Evolutionary conservation across 2,888 invertebrate genomes (phyloP), one percentile per base, ranked within the genome.

Genomic region (Carcina quercana): DNA sequence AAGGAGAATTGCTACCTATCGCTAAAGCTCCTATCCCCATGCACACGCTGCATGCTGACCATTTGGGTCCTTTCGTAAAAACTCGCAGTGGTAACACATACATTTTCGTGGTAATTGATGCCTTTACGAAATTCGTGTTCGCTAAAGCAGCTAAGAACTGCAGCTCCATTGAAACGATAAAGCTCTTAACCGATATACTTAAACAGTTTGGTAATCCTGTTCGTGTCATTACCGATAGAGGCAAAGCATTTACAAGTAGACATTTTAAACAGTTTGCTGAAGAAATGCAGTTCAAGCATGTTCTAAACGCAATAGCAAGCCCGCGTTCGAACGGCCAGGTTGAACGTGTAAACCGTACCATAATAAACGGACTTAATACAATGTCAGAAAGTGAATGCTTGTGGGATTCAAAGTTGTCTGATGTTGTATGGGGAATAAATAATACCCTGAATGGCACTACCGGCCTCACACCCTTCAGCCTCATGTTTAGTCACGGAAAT

Each of bases 1-100:
- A 46, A 19, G 57, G 50, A 1, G 28, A 43, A n/a, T 17, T 57
- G 13, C 38, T 50, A 14, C 47, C 50, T 1, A 47, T 50, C n/a
- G 5, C 15, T 4, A 48, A 50, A 10, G 13, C n/a, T 13, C 13
- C 25, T 13, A 13, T 31, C 7, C 32, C 32, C 5, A 27, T 32
- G 21, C 32, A 32, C 13, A 32, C 32, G 3, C n/a, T 32, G 12
- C 46, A 50, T 32, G 19, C 37, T 2, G 50, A 52, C 31, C 48
- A 50, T 35, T 12, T 41, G n/a, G 40, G 45, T 6, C 49, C 47
- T 1, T 40, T 47, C 12, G 24, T 28, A 2, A 33, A 30, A 14
- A 40, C 31, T 5, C 21, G 21, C 8, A 22, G 8, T 5, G 37
- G 35, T 10, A 30, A 42, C 15, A 36, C 22, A 5, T 46, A 45